phyloP scores from a whole-genome alignment of 2,797 vertebrate genomes.

The Sebastes diploproa region DNA sequence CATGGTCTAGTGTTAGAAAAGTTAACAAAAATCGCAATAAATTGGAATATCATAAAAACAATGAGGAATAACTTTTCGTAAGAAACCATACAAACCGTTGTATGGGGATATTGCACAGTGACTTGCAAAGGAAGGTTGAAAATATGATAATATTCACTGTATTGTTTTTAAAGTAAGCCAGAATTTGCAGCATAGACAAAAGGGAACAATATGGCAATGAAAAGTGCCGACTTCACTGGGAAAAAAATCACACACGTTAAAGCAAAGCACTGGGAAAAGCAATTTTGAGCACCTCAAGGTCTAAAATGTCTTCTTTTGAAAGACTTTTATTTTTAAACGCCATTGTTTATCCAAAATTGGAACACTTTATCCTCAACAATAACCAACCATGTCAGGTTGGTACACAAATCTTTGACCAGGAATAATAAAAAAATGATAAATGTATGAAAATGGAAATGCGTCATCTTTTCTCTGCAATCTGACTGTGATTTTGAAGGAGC shows the following conservation, averaged over 20 bases:
- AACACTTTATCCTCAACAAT: neutral
- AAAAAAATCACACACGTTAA: neutral
- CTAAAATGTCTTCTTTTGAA: neutral
- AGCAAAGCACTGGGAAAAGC: neutral
- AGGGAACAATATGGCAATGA: neutral
- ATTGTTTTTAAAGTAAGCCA: neutral
- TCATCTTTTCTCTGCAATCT: neutral
- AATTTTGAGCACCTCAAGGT: constrained; percentile 9
- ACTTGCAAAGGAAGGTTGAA: neutral
- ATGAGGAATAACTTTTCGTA: too few species aligned
- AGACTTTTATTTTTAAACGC: constrained; percentile 1
- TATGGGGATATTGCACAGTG: too few species aligned
- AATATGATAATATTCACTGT: neutral
- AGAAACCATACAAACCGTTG: too few species aligned
- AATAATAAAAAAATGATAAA: neutral
- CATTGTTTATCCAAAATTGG: neutral
- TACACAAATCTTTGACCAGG: neutral
- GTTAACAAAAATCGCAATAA: too few species aligned
- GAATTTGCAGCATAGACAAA: neutral
- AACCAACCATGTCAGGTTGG: neutral
- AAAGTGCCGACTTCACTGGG: neutral
- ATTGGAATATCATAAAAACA: too few species aligned
- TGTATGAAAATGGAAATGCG: neutral
- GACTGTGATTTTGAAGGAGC: constrained; percentile 4
- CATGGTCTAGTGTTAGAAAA: too few species aligned